A percentile compares a stretch with the other conserved stretches of the same genome.
Conservation (phyloP, 1,140 invertebrate genomes). For the Leptinotarsa undecemlineata region DNA sequence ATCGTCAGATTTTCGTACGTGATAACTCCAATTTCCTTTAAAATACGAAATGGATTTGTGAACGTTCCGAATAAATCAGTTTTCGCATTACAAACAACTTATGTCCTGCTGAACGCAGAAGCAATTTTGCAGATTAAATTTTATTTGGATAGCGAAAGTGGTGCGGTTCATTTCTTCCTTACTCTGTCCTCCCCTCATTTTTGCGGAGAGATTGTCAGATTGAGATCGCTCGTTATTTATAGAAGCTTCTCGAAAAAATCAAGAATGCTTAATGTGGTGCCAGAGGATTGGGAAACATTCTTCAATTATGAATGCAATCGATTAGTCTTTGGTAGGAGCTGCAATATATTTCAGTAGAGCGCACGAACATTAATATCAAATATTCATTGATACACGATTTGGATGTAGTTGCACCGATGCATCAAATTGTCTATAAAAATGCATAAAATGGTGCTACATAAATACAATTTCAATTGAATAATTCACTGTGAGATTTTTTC, state of each 20-base stretch:
- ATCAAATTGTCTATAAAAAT: no score
- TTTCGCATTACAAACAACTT: constrained; percentile 17
- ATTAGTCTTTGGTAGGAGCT: no score
- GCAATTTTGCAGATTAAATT: constrained; percentile 19
- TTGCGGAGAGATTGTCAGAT: background rate
- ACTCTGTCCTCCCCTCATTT: constrained; percentile 2
- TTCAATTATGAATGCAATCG: background rate
- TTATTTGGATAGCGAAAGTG: constrained; percentile 17
- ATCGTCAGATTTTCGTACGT: constrained; percentile 24
- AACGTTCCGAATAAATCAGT: constrained; percentile 9
- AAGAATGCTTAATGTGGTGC: background rate
- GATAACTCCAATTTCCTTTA: constrained; percentile 27
- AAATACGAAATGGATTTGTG: constrained; percentile 22
- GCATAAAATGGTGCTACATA: no score
- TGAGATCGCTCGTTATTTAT: background rate
- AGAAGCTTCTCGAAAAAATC: background rate
- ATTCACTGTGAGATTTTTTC: no score
- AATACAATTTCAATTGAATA: no score
- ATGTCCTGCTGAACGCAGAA: constrained; percentile 17
- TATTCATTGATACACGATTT: no score
- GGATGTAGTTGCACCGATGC: no score
- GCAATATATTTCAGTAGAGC: no score
- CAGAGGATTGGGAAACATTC: background rate
- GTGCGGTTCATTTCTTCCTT: background rate
- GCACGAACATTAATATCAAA: no score